Evolutionary conservation across 1,140 invertebrate genomes (phyloP), one percentile per base, ranked within the genome.

Genomic region (Pantala flavescens): DNA sequence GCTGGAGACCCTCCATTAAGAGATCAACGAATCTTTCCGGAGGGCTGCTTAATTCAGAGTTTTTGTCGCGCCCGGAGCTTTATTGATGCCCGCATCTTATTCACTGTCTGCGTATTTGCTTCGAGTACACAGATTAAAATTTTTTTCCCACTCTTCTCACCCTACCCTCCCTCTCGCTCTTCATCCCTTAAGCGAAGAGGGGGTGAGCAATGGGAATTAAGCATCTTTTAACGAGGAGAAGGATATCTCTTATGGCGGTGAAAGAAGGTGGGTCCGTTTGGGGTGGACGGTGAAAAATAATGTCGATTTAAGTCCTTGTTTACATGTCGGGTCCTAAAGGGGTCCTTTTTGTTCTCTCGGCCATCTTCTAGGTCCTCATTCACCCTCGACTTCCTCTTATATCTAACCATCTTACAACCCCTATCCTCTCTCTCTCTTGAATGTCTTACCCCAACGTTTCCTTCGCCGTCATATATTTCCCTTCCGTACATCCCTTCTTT

Each of bases 1-100:
- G 49, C 1, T 3, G 49, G 12, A 21, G n/a, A 3, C 16, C 49
- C 12, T 63, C 49, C 49, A 63, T 63, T 63, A 63, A 63, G 49
- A 63, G 49, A 63, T 63, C 49, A 63, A 63, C 49, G 49, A 63
- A 63, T 3, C n/a, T 63, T 63, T 63, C 9, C 28, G 28, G 28
- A 36, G 49, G 49, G 3, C 49, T 12, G 49, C 49, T 63, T 63
- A 63, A 63, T 63, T 63, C n/a, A 63, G 49, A 63, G 5, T 63
- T 63, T 63, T 63, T 63, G 49, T 63, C 49, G 49, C 49, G 49
- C n/a, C n/a, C 28, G n/a, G 49, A 1, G n/a, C 49, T 3, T 63
- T 63, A 63, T 63, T 63, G 49, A 63, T 63, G 49, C 49, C 49
- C 49, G 49, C 49, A 63, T 63, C 49, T 63, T 63, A 63, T 63